Evolutionary conservation across 2,113 vertebrate species (phyloP), one percentile per base, ranked within the genome.

Genomic region (Papio anubis): DNA sequence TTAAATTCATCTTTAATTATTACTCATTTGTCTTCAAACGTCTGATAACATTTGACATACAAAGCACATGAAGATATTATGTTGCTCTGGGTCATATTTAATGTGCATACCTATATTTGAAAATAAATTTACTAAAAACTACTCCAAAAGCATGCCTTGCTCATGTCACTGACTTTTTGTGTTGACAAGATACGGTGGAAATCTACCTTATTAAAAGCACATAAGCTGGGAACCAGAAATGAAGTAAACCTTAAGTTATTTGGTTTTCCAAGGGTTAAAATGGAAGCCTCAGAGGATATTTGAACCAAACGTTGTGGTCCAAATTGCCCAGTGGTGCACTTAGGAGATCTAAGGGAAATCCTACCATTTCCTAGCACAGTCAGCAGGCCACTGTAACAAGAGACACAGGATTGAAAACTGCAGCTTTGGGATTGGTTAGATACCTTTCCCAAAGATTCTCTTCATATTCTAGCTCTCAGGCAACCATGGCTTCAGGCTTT

Each of bases 1-100:
- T 96, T 3, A n/a, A 85, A 80, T 61, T 93, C 14, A 90, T 68
- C 11, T 90, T 68, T 85, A 92, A 73, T 80, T 86, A 68, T 61
- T 35, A 1, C 7, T 68, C 16, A 70, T 82, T 85, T 96, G n/a
- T 80, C 12, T 76, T 85, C 45, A 89, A 68, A 75, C 2, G 45
- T 18, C 48, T 78, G 83, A 40, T 64, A 81, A 52, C 87, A 87
- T 87, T 93, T 52, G 88, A 43, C 66, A 93, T 32, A 13, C 35
- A 75, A 80, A 85, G 40, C 3, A 32, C 27, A 66, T 75, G 82
- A 45, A 5, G 35, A 8, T 64, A 64, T 78, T 78, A 70, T 72
- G 38, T 96, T 38, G 3, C 38, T 78, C 50, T 55, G 80, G 70
- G 40, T 81, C 59, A 3, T 35, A 68, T 9, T 9, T 55, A 59